Base-by-base conservation (phyloP, 2,888 invertebrate species). In the Pardosa pseudoannulata region DNA sequence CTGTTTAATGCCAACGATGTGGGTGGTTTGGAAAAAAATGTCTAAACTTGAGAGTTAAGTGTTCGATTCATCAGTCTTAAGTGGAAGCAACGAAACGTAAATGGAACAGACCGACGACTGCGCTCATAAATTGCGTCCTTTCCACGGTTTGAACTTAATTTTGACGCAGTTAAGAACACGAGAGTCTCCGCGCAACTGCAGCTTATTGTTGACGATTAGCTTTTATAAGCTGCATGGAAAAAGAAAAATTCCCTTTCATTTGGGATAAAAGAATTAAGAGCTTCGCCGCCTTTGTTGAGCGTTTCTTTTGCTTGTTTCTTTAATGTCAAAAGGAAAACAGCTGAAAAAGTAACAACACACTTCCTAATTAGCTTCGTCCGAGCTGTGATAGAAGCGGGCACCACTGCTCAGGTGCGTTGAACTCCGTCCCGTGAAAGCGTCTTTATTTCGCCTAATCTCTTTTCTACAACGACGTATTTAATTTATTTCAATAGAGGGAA, bases 291-390 rank as follows among this genome's bases (percentile, higher is more conserved):
- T 46, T 46, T 16, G 9, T 13, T 46, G 13, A 36, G 36, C 11
- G 36, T 16, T 46, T 46, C 6, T 46, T 46, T 16, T 46, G 9
- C 41, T 46, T 46, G 16, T 46, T 46, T 13, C 16, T 16, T 46
- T 5, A 16, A 5, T 13, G 41, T 7, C 11, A 13, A n/a, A n/a
- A 46, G 2, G 41, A 9, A 46, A 46, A 9, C 16, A 13, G 9
- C 41, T 16, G 16, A 46, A 46, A 6, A 9, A 16, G n/a, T n/a
- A n/a, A n/a, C 13, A 5, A 16, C 41, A 46, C 16, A 46, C 41
- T 46, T 46, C 41, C 41, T 46, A 46, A 46, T 46, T 46, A 46
- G n/a, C n/a, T n/a, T n/a, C n/a, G n/a, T n/a, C n/a, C n/a, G n/a
- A n/a, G n/a, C n/a, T n/a, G n/a, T n/a, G n/a, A n/a, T n/a, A n/a